These are phyloP conservation scores for Stenolophus ochropezus DNA, from an alignment of 2,888 invertebrate species.

Conservation along the genomic window DNA sequence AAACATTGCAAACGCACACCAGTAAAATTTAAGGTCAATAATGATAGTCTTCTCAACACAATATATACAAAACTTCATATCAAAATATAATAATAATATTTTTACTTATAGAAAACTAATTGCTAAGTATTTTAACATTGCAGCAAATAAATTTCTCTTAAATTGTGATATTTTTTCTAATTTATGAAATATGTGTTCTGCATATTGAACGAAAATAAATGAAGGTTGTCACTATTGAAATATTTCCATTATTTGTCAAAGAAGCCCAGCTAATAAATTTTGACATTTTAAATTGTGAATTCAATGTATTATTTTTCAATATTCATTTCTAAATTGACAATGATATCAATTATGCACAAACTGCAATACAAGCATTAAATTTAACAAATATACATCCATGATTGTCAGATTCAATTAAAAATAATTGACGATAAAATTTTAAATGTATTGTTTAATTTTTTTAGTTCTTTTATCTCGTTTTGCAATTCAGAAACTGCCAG, in stretches of 20 bases:
- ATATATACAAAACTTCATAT: no score
- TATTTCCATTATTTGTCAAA: background rate
- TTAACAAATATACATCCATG: conserved; percentile 6
- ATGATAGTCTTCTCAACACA: no score
- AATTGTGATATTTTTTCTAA: no score
- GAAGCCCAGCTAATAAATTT: background rate
- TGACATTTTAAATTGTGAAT: background rate
- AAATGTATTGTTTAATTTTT: background rate
- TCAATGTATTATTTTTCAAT: background rate
- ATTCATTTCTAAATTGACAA: conserved; percentile 12
- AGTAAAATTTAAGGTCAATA: no score
- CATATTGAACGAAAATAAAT: no score
- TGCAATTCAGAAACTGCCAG: no score
- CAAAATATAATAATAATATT: no score
- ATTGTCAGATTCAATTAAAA: conserved; percentile 4
- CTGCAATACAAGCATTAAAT: background rate
- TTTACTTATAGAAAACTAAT: no score
- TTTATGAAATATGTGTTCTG: no score
- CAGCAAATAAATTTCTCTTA: no score
- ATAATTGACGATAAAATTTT: conserved; percentile 12
- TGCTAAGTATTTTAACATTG: no score
- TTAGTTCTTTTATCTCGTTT: background rate
- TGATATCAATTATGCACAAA: conserved; percentile 8
- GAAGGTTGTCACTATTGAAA: background rate
- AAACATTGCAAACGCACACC: no score